Base-by-base conservation (phyloP, 2,797 vertebrate species). In the Chelidonichthys spinosus region DNA sequence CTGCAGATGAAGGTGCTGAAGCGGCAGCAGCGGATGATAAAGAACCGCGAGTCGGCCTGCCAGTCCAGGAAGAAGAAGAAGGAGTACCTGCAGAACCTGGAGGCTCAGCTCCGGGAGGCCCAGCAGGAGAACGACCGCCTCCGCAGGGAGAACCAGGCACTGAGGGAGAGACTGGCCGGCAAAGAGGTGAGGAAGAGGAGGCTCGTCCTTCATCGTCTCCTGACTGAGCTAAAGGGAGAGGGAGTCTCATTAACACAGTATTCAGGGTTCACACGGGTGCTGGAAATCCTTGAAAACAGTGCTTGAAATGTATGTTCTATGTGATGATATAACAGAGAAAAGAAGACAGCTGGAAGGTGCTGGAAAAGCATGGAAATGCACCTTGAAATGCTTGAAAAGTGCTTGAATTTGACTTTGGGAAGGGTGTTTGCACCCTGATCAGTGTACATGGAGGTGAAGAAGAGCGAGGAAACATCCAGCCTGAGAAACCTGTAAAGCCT, bases 1-100 rank as follows among this genome's bases (percentile, higher is more conserved):
- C 0, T 42, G 10, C 74, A 98, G 97, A 93, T 96, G 77, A 98
- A 97, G 90, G 94, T 97, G 35, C 83, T 98, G 87, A 98, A 97
- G 91, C 91, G 97, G 46, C 97, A 98, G 92, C 97, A 98, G 93
- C 91, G 97, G 37, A 98, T 98, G 97, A 97, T 98, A 43, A 98
- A 98, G 93, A 97, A 98, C 93, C 85, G 97, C 0, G 97, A 97
- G 91, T 97, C 96, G 0, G 97, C 97, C 1, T 98, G 97, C 72
- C 97, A 97, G 94, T 97, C 96, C 0, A 93, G 97, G 66, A 94
- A 94, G 87, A 98, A 98, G 93, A 98, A 98, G 93, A 98, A 98
- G 76, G 97, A 98, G 83, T 97, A 97, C 49, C 91, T 98, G 72
- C 97, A 97, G 87, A 95, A 95, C 40, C 92, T 98, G 91, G 97